These are phyloP conservation scores for Euzophera pinguis DNA, from an alignment of 2,888 invertebrate genomes.

Conservation along the genomic window DNA sequence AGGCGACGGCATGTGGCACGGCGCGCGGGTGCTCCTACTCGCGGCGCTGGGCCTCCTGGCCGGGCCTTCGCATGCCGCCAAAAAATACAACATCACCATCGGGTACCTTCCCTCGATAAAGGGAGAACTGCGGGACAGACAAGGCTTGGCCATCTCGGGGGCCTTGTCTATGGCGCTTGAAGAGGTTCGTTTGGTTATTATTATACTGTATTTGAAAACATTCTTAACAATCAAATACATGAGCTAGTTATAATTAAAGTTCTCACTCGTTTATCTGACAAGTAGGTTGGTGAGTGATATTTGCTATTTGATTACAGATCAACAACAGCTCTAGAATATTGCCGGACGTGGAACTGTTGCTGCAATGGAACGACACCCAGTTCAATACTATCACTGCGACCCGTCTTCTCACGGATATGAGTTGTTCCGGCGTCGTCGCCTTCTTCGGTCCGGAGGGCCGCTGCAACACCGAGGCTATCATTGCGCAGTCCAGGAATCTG, in stretches of 20 bases:
- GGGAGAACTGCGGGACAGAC: conserved; percentile 87
- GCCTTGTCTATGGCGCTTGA: conserved; percentile 94
- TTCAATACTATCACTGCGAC: conserved; percentile 93
- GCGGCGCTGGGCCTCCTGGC: conserved; percentile 80
- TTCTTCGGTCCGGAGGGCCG: conserved; percentile 98
- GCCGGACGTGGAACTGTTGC: conserved; percentile 85
- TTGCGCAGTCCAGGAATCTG: conserved; percentile 95
- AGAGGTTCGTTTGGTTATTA: conserved; percentile 86
- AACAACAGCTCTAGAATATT: conserved; percentile 84
- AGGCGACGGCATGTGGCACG: conserved; percentile 82
- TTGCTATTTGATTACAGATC: conserved; percentile 70
- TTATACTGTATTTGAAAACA: neutral
- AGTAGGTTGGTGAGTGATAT: too few relatives aligned
- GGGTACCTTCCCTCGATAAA: conserved; percentile 92
- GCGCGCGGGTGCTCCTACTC: conserved; percentile 83
- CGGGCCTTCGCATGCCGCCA: conserved; percentile 73
- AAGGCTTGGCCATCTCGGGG: conserved; percentile 93
- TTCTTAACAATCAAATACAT: too few relatives aligned
- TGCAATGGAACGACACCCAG: conserved; percentile 91
- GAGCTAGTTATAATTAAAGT: too few relatives aligned
- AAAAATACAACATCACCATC: conserved; percentile 83
- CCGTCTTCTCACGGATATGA: conserved; percentile 92
- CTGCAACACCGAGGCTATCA: conserved; percentile 96
- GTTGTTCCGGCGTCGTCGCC: conserved; percentile 92
- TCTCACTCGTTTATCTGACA: too few relatives aligned